Evolutionary conservation across 2,797 vertebrate species (phyloP).

Genomic region (Anguilla pacifica): DNA sequence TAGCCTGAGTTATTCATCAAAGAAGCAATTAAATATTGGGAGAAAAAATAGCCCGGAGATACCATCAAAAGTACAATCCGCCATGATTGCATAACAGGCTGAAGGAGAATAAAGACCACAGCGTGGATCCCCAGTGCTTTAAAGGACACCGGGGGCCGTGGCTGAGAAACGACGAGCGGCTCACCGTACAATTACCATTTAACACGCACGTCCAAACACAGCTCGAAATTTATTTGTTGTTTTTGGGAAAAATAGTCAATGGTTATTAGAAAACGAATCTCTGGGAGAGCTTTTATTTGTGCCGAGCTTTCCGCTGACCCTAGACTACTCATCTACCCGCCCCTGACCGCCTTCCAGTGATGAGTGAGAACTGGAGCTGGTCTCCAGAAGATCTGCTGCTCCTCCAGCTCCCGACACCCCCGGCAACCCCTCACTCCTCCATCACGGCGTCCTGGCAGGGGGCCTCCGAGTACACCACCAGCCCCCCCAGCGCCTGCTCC

Average conservation of each 20-base stretch:
- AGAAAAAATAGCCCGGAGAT: conserved; percentile 5
- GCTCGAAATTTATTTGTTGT: background rate
- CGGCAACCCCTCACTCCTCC: conserved; percentile 57
- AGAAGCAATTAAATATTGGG: conserved; percentile 26
- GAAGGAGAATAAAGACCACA: background rate
- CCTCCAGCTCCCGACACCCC: background rate
- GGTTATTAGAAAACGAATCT: background rate
- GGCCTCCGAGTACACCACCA: conserved; percentile 86
- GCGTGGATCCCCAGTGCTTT: background rate
- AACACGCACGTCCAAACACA: background rate
- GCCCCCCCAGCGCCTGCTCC: conserved; percentile 71
- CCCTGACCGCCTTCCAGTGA: background rate
- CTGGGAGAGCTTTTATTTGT: background rate
- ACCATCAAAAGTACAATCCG: conserved; percentile 5
- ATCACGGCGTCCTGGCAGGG: conserved; percentile 69
- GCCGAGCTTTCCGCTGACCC: background rate
- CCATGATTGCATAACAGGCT: conserved; percentile 20
- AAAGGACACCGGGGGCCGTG: background rate
- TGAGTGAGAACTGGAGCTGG: background rate
- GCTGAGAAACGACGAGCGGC: background rate
- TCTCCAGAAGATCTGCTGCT: background rate
- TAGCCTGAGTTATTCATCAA: conserved; percentile 35
- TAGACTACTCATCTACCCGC: background rate
- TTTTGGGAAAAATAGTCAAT: background rate
- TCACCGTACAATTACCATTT: background rate